Evolutionary conservation across 2,888 invertebrate species (phyloP), one percentile per base, ranked within the genome.

Genomic region (Macrosoma leucophasiata): DNA sequence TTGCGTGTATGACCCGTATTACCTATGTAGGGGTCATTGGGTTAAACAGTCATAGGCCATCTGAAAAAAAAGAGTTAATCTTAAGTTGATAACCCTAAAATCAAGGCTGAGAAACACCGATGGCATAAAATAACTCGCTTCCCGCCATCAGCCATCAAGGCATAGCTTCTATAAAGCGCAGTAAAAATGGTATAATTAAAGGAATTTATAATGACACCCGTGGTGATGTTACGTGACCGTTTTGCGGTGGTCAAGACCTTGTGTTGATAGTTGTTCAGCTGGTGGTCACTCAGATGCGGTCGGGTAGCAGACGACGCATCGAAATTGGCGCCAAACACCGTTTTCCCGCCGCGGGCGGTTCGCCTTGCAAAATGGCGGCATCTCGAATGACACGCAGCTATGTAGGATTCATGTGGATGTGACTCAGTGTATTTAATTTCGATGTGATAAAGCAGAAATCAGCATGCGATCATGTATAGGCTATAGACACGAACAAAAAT

Each of bases 261-360:
- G 38, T 27, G 5, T 13, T 10, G 13, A 17, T 2, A 7, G 1
- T 19, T 20, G 18, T 26, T 8, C 9, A 15, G 26, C n/a, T 41
- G 46, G 43, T 43, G 26, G 41, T 32, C 33, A 32, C 20, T 53
- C 47, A 50, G 55, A 61, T 55, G 55, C 51, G 64, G 67, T 56
- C 58, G 64, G 47, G 39, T 71, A 57, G 45, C 54, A 62, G 64
- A 59, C 59, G 52, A 55, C 61, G 65, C 65, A 62, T 71, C 68
- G 67, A 79, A 79, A 79, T 79, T 75, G 76, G 79, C 81, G 79
- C 79, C 78, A 73, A 79, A 79, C 78, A 78, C 67, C 72, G 78
- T 78, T 79, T 76, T 74, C 78, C 74, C 76, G 78, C 72, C 66
- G 64, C 74, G 65, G 71, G 73, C 72, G 64, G 79, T 72, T 79